Base-by-base conservation (phyloP, 2,797 vertebrate species). In the Pteropus rufus region DNA sequence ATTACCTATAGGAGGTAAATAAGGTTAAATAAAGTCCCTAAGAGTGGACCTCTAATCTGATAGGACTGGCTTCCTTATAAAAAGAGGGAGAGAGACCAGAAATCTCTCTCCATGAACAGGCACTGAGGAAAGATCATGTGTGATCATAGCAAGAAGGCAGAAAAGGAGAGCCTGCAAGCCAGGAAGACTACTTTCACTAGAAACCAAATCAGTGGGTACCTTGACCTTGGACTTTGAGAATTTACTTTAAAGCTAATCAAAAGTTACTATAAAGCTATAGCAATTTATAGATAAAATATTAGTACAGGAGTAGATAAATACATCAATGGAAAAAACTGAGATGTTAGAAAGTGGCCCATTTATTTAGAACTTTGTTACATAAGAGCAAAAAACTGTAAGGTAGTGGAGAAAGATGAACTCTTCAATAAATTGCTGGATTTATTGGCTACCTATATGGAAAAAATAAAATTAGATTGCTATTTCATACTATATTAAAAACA, bases 401-500 rank as follows among this genome's bases (percentile, higher is more conserved):
- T 39, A 90, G 34, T 54, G 29, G 14, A 82, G 23, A 81, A 75
- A 91, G 81, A 60, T 54, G 10, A 85, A 91, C 41, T 69, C 58
- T 75, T 91, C 58, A 56, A 70, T 82, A 70, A 87, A 65, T 34
- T 34, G 34, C 72, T 80, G 19, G 34, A 14, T 60, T 75, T 81
- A 60, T 60, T 90, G 65, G 46, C 69, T 90, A 62, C 15, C 64
- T 80, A 89, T 58, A 73, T 79, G 64, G 79, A 80, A 65, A 84
- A 88, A 83, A 70, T 39, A 14, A 84, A 79, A 54, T 81, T n/a
- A 87, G 73, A 95, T 81, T 73, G 34, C 7, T 89, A 34, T 67
- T 95, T 93, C 29, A 93, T 18, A 90, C 67, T 75, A 52, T 80
- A 39, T 52, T 60, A 44, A 73, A 93, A 85, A 90, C n/a, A 49